Evolutionary conservation across 2,797 vertebrate genomes (phyloP), one percentile per base, ranked within the genome.

Genomic region (Gastrophryne carolinensis): DNA sequence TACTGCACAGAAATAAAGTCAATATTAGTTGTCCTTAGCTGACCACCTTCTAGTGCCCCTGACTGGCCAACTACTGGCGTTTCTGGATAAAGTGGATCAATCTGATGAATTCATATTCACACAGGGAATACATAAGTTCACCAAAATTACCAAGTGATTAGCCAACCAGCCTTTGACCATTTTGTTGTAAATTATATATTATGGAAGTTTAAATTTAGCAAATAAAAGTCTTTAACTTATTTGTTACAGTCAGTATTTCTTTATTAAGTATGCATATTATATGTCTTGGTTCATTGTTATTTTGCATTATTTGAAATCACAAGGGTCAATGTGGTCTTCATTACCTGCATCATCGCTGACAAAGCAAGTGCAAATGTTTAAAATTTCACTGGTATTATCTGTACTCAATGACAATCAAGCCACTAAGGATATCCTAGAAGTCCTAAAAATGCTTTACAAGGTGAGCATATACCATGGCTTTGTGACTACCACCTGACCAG

Each of bases 241-340:
- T 39, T 6, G 15, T 17, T 41, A 41, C 39, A 41, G 15, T n/a
- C 15, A 35, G 12, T 12, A 8, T 35, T 35, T 35, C 2, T 3
- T 35, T 35, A 7, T 2, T 2, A 2, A 35, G 12, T n/a, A n/a
- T n/a, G n/a, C n/a, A n/a, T 3, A 35, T 35, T 2, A 3, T 35
- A 9, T 39, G 6, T 4, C 9, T 15, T 39, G 37, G 13, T 13
- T 39, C 11, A 2, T 13, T 39, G 37, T 39, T 2, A 13, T n/a
- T n/a, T n/a, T 52, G 23, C 17, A 47, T 52, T 70, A 6, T 75
- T 66, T 44, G 17, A 61, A 12, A 79, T 49, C 35, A 39, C 62
- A 70, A 88, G 87, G 81, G 60, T 53, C 79, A 1, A 74, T 74
- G 7, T 88, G 87, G 87, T 54, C 70, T 15, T 78, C 78, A 37